phyloP scores from a whole-genome alignment of 2,797 vertebrate species.

The Zenarchopterus dispar region DNA sequence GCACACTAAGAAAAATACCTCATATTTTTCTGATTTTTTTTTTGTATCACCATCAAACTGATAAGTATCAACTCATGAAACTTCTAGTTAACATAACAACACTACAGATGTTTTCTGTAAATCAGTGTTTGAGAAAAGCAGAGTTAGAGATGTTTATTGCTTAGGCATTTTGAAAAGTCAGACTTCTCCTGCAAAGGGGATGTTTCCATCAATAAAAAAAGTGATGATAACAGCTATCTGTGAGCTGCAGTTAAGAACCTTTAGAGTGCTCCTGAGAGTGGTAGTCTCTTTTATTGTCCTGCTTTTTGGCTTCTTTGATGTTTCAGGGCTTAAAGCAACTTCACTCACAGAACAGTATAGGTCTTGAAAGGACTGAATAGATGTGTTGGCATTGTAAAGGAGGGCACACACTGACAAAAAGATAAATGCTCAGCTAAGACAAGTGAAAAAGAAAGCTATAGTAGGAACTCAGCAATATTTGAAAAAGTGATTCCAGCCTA shows the following conservation, averaged over 20 bases:
- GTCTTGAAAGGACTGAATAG: slow-evolving; percentile 43
- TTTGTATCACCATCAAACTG: too few relatives aligned
- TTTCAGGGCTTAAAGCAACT: slow-evolving; percentile 60
- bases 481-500: slow-evolving; percentile 46
- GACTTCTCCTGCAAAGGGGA: slow-evolving; percentile 35
- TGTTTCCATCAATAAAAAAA: slow-evolving; percentile 58
- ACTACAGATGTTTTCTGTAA: slow-evolving; percentile 32
- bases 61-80: too few relatives aligned
- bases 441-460: slow-evolving; percentile 56
- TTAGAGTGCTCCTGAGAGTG: slow-evolving; percentile 50
- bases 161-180: slow-evolving; percentile 53
- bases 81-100: slow-evolving; percentile 8
- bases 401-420: slow-evolving; percentile 65
- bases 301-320: slow-evolving; percentile 57
- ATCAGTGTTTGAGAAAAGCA: slow-evolving; percentile 31
- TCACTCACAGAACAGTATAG: slow-evolving; percentile 50
- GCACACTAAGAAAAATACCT: too few relatives aligned
- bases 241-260: slow-evolving; percentile 57
- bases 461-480: slow-evolving; percentile 55
- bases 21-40: too few relatives aligned
- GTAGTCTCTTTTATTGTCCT: slow-evolving; percentile 67
- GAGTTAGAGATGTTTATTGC: slow-evolving; percentile 37
- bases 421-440: slow-evolving; percentile 65
- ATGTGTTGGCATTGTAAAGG: slow-evolving; percentile 49
- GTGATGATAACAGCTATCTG: slow-evolving; percentile 61